Base-by-base conservation (phyloP, 2,888 invertebrate genomes). In the Cephonodes hylas region DNA sequence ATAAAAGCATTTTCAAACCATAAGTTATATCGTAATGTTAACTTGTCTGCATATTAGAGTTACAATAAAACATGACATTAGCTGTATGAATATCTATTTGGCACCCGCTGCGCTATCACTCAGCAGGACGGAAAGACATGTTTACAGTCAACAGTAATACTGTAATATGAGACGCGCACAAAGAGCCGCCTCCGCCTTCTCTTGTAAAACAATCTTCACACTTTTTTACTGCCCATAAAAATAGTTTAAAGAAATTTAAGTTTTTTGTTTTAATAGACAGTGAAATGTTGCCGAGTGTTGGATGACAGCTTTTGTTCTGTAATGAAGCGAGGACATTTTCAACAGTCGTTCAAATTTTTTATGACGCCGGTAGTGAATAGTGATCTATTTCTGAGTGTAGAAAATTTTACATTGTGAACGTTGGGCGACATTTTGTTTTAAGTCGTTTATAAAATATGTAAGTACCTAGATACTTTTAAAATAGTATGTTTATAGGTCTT, bases 231-330 rank as follows among this genome's bases (percentile, higher is more conserved):
- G 84, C 84, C 77, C 86, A 89, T 92, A 91, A 92, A 92, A 92
- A 92, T 91, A 91, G 91, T 91, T 61, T 89, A 79, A 91, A 91
- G 90, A 86, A 86, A 87, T 86, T 87, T 80, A 81, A 76, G 73
- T 79, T 82, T 85, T 76, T 80, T 84, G 86, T 81, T 88, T 88
- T 88, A 88, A 90, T 89, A 91, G 90, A 90, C 91, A 88, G 86
- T 91, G 91, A 91, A 91, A 91, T 91, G 92, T 92, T 88, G 85
- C 92, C 87, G 90, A 89, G 87, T 86, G 86, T 87, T 88, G 76
- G 86, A 84, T 90, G 91, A 91, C 91, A 89, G 91, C 91, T 91
- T 92, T 91, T 92, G 91, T 91, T 90, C 88, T 88, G 85, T 89
- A 88, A 89, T 87, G 89, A 89, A 88, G 81, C 84, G 84, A 89